Conservation (phyloP, 2,888 invertebrate species). For the Dendrolimus houi region DNA sequence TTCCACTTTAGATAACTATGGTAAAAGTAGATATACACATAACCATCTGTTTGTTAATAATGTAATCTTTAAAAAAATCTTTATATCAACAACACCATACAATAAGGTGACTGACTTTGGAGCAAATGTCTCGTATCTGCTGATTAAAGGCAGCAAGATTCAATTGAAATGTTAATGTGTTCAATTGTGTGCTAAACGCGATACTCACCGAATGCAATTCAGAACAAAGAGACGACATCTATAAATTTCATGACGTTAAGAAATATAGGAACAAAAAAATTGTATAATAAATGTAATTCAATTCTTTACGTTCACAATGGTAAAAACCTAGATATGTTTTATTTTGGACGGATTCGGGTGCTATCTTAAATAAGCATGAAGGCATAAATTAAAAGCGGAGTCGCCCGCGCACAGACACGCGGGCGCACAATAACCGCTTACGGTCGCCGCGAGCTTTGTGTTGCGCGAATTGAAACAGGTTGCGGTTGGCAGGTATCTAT, state of each 20-base stretch:
- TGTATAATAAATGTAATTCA: conserved; percentile 50
- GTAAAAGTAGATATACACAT: no score
- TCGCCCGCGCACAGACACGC: conserved; percentile 27
- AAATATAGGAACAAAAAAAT: conserved; percentile 48
- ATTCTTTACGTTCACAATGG: conserved; percentile 46
- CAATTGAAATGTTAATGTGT: conserved; percentile 65
- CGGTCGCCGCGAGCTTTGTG: conserved; percentile 46
- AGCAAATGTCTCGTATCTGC: conserved; percentile 35
- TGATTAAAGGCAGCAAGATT: conserved; percentile 43
- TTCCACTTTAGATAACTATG: no score
- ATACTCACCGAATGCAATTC: conserved; percentile 46
- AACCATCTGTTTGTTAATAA: no score
- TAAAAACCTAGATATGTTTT: conserved; percentile 47
- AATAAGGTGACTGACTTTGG: conserved; percentile 19
- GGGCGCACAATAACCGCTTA: conserved; percentile 44
- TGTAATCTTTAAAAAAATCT: not conserved
- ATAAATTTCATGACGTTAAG: conserved; percentile 52
- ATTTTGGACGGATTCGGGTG: conserved; percentile 45
- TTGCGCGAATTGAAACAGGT: conserved; percentile 73
- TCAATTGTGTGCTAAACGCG: conserved; percentile 66
- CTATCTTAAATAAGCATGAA: conserved; percentile 64
- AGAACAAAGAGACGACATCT: conserved; percentile 54
- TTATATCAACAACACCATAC: conserved; percentile 5
- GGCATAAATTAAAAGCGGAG: conserved; percentile 64
- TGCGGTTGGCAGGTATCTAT: conserved; percentile 70